phyloP scores from a whole-genome alignment of 1,140 invertebrate genomes.

The Luehdorfia chinensis region DNA sequence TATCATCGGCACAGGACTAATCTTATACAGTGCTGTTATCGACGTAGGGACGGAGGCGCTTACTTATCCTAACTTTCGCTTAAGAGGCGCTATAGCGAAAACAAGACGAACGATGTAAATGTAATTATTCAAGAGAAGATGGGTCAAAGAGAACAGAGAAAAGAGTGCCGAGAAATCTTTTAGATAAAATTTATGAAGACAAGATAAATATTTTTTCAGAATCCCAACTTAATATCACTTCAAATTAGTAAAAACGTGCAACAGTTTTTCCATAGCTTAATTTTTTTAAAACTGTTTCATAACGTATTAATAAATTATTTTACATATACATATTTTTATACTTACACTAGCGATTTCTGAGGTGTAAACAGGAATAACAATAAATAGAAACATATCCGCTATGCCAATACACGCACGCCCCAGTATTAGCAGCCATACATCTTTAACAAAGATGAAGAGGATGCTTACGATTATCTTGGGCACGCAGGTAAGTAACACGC shows the following conservation, averaged over 20 bases:
- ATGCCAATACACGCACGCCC: slow-evolving; percentile 24
- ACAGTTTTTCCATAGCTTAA: too few relatives aligned
- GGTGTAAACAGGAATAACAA: slow-evolving; percentile 34
- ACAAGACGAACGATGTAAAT: neutral
- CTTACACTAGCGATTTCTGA: slow-evolving; percentile 46
- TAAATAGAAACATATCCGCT: slow-evolving; percentile 18
- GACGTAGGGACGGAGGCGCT: neutral
- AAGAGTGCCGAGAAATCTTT: too few relatives aligned
- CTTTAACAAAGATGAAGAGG: slow-evolving; percentile 24
- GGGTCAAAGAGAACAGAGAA: too few relatives aligned
- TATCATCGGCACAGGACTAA: neutral
- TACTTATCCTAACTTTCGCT: neutral
- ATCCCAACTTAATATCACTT: too few relatives aligned
- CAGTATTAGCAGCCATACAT: slow-evolving; percentile 34
- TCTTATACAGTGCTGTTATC: neutral
- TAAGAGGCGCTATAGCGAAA: neutral
- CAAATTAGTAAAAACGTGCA: too few relatives aligned
- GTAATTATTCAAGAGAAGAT: neutral
- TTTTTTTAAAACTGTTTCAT: too few relatives aligned
- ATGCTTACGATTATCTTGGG: slow-evolving; percentile 22
- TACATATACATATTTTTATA: slow-evolving; percentile 11
- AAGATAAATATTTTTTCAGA: too few relatives aligned
- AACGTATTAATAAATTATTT: too few relatives aligned
- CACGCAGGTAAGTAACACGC: slow-evolving; percentile 22
- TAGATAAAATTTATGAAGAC: too few relatives aligned